Evolutionary conservation across 2,113 vertebrate species (phyloP).

Genomic region (Morone saxatilis): DNA sequence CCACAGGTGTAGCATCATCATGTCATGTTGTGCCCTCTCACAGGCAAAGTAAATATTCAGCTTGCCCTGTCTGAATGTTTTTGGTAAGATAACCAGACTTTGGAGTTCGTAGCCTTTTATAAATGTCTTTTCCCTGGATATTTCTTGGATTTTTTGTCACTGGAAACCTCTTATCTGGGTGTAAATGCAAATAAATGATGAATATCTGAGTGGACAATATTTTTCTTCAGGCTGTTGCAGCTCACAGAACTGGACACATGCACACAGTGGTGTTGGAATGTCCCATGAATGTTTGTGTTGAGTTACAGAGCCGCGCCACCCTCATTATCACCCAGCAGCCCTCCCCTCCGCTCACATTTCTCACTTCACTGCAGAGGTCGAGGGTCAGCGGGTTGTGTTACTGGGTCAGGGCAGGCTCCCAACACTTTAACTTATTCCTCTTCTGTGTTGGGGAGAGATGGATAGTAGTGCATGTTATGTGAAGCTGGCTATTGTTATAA

Average conservation of each 20-base stretch:
- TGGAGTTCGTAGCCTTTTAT: neutral
- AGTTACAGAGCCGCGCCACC: conserved; percentile 49
- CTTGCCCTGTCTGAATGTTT: neutral
- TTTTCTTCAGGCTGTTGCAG: neutral
- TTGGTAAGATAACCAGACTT: neutral
- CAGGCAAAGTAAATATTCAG: conserved; percentile 14
- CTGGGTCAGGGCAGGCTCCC: conserved; percentile 26
- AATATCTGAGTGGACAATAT: neutral
- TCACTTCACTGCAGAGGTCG: conserved; percentile 55
- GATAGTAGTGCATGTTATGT: neutral
- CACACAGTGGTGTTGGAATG: neutral
- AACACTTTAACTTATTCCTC: conserved; percentile 35
- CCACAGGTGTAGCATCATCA: conserved; percentile 20
- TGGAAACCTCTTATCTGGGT: neutral
- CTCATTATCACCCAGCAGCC: conserved; percentile 69
- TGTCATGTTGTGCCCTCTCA: neutral
- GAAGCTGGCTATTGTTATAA: neutral
- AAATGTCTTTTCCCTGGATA: neutral
- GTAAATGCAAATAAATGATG: neutral
- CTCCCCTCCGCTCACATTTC: conserved; percentile 56
- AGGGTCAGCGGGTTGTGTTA: conserved; percentile 49
- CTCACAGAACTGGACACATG: too few species aligned
- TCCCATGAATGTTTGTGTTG: conserved; percentile 48
- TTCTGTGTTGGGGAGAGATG: neutral
- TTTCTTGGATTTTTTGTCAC: neutral